Evolutionary conservation across 1,140 invertebrate species (phyloP).

Genomic region (Ceratosolen solmsi): DNA sequence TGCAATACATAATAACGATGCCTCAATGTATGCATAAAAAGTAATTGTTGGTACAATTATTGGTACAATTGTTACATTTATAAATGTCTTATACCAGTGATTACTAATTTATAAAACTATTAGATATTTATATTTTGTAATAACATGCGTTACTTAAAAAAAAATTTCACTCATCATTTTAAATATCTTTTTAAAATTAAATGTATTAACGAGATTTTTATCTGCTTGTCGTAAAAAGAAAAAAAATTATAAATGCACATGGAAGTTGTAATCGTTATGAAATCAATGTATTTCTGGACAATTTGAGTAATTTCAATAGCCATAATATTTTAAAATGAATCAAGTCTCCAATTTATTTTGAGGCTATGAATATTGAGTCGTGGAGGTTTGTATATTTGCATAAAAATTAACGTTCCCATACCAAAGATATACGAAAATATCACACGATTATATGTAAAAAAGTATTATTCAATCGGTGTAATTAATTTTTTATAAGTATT

Average conservation of each 20-base stretch:
- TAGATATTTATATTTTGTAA: constrained; percentile 52
- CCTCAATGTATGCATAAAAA: constrained; percentile 28
- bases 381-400: constrained; percentile 63
- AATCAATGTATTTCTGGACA: too few species aligned
- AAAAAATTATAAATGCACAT: constrained; percentile 33
- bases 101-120: constrained; percentile 46
- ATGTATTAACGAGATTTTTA: constrained; percentile 48
- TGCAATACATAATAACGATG: constrained; percentile 25
- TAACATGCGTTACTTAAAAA: constrained; percentile 51
- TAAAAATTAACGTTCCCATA: constrained; percentile 68
- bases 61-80: constrained; percentile 52
- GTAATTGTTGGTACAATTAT: constrained; percentile 41
- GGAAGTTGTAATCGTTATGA: too few species aligned
- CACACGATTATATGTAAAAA: constrained; percentile 63
- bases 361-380: constrained; percentile 52
- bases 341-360: constrained; percentile 36
- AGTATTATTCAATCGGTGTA: constrained; percentile 59
- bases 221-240: constrained; percentile 25
- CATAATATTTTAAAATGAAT: constrained; percentile 23
- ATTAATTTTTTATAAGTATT: constrained; percentile 49
- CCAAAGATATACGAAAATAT: constrained; percentile 72
- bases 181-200: constrained; percentile 44
- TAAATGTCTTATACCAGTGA: constrained; percentile 50
- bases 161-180: constrained; percentile 35
- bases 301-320: not conserved